These are phyloP conservation scores for Eumeta japonica DNA, from an alignment of 1,140 invertebrate species.

Conservation along the genomic window DNA sequence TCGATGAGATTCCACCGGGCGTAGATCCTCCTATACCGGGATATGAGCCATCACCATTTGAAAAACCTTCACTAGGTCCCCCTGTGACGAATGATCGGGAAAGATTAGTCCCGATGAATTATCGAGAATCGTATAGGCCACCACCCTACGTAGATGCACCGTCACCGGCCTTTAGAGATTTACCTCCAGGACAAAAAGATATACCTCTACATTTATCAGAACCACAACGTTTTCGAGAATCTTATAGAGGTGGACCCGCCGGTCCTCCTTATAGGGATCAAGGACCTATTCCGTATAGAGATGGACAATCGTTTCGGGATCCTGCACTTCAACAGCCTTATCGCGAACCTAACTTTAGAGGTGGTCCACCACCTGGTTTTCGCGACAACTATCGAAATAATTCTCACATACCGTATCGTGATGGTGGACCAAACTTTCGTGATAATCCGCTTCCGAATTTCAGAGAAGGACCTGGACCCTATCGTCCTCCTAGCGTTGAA, in stretches of 20 bases:
- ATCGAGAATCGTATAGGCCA: slow-evolving; percentile 38
- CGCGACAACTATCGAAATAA: slow-evolving; percentile 38
- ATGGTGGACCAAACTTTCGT: slow-evolving; percentile 29
- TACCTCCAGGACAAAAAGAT: slow-evolving; percentile 29
- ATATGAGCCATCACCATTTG: slow-evolving; percentile 52
- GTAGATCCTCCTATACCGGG: slow-evolving; percentile 57
- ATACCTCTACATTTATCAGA: slow-evolving; percentile 39
- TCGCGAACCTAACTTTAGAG: slow-evolving; percentile 37
- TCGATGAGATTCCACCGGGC: slow-evolving; percentile 50
- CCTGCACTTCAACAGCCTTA: slow-evolving; percentile 21
- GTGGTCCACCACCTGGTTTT: slow-evolving; percentile 30
- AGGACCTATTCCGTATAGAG: slow-evolving; percentile 30
- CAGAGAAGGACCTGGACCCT: slow-evolving; percentile 26
- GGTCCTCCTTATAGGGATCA: slow-evolving; percentile 28
- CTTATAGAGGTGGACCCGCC: slow-evolving; percentile 29
- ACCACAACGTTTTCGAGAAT: slow-evolving; percentile 32
- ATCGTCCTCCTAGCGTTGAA: slow-evolving; percentile 38
- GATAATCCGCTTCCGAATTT: slow-evolving; percentile 37
- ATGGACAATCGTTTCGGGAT: slow-evolving; percentile 39
- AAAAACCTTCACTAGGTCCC: slow-evolving; percentile 41
- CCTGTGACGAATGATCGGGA: slow-evolving; percentile 38
- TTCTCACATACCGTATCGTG: slow-evolving; percentile 27
- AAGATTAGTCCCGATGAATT: slow-evolving; percentile 31
- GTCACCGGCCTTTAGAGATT: no score
- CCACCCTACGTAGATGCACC: slow-evolving; percentile 32